Conservation (phyloP, 1,140 invertebrate genomes). For the Steinernema feltiae region DNA sequence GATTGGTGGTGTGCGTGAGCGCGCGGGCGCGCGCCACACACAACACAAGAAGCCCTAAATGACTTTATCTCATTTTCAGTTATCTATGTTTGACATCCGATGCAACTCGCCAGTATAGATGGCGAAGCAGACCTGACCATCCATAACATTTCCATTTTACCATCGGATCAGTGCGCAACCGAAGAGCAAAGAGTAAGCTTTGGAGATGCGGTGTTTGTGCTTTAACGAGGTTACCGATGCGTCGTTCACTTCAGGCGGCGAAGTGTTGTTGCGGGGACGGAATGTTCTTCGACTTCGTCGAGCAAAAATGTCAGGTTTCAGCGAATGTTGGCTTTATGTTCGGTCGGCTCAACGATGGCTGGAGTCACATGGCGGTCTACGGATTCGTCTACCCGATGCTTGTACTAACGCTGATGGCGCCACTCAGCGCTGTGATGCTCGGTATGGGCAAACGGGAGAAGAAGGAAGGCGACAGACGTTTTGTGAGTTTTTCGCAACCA, state of each 20-base stretch:
- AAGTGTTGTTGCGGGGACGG: slow-evolving; percentile 56
- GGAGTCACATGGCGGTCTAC: slow-evolving; percentile 46
- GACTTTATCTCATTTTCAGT: not conserved
- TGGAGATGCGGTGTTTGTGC: not conserved
- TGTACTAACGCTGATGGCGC: slow-evolving; percentile 49
- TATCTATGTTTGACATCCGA: slow-evolving; percentile 16
- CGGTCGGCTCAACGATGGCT: slow-evolving; percentile 38
- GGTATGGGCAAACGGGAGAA: slow-evolving; percentile 57
- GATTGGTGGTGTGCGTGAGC: not conserved
- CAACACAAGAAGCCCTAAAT: not conserved
- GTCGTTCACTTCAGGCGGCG: slow-evolving; percentile 45
- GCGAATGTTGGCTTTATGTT: slow-evolving; percentile 56
- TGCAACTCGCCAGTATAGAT: slow-evolving; percentile 41
- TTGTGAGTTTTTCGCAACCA: slow-evolving; percentile 38
- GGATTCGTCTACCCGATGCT: slow-evolving; percentile 56
- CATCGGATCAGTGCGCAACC: slow-evolving; percentile 55
- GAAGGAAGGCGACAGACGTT: slow-evolving; percentile 51
- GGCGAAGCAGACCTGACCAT: slow-evolving; percentile 54
- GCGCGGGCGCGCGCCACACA: not conserved
- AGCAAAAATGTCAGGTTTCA: slow-evolving; percentile 45
- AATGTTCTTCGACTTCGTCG: slow-evolving; percentile 39
- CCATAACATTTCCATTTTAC: slow-evolving; percentile 55
- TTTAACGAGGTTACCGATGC: not conserved
- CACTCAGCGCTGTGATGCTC: slow-evolving; percentile 51
- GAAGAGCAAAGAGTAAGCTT: slow-evolving; percentile 52